These are phyloP conservation scores for Bhutanitis thaidina DNA, from an alignment of 2,888 invertebrate species.

Conservation along the genomic window DNA sequence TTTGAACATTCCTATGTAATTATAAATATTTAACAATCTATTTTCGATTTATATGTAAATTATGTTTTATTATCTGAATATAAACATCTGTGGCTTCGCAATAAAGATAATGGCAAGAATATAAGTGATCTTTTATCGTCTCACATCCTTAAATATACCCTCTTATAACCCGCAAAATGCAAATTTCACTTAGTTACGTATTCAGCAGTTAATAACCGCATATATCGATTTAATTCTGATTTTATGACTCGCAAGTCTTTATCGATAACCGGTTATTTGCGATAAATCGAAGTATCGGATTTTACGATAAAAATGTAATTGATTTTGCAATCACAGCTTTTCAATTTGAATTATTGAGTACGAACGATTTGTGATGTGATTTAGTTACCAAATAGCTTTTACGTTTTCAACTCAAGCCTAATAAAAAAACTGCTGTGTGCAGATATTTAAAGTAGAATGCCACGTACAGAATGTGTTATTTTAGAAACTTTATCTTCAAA, in stretches of 20 bases:
- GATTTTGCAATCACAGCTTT: conserved; percentile 38
- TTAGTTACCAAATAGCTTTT: background rate
- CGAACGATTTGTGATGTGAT: conserved; percentile 5
- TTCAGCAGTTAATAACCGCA: conserved; percentile 25
- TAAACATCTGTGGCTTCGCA: conserved; percentile 11
- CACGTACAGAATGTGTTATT: too few species aligned
- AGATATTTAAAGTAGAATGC: too few species aligned
- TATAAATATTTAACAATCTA: background rate
- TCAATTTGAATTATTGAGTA: conserved; percentile 9
- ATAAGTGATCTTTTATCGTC: conserved; percentile 10
- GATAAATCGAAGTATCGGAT: conserved; percentile 27
- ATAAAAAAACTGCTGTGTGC: too few species aligned
- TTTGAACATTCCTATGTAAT: too few species aligned
- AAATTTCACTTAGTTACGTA: conserved; percentile 34
- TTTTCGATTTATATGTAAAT: conserved; percentile 14
- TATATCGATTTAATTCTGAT: conserved; percentile 36
- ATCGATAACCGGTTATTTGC: conserved; percentile 41
- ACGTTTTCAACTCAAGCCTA: too few species aligned
- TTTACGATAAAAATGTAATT: conserved; percentile 43
- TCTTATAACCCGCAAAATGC: conserved; percentile 30
- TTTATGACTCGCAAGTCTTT: conserved; percentile 42
- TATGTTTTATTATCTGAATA: conserved; percentile 5
- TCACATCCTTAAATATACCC: conserved; percentile 20
- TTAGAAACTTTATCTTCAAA: too few species aligned
- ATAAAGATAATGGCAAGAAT: conserved; percentile 7